Percentiles rank a stretch among this genome's conserved stretches.
Conservation (phyloP, 2,888 invertebrate genomes). For the Diadromus collaris region DNA sequence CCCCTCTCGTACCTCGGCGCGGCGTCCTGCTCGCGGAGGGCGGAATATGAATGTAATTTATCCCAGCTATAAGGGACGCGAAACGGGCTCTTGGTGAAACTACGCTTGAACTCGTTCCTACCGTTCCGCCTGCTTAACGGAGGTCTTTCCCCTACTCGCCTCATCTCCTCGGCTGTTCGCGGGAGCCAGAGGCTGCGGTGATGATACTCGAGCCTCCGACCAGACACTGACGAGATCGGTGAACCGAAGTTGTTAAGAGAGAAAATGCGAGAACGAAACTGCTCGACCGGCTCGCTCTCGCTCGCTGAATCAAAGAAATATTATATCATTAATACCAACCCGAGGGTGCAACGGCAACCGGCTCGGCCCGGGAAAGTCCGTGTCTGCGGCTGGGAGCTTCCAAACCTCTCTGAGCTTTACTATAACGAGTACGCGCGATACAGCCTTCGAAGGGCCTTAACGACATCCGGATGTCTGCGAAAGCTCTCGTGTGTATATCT, state of each 20-base stretch:
- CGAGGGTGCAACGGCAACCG: slow-evolving; percentile 71
- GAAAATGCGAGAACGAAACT: slow-evolving; percentile 58
- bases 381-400: slow-evolving; percentile 56
- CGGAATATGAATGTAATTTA: slow-evolving; percentile 77
- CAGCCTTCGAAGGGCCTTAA: slow-evolving; percentile 16
- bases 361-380: slow-evolving; percentile 16
- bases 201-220: slow-evolving; percentile 44
- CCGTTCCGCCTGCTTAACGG: slow-evolving; percentile 62
- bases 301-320: slow-evolving; percentile 77
- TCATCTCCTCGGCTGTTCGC: slow-evolving; percentile 36
- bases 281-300: slow-evolving; percentile 53
- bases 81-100: slow-evolving; percentile 69
- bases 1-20: slow-evolving; percentile 16
- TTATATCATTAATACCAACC: slow-evolving; percentile 77
- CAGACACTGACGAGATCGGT: slow-evolving; percentile 50
- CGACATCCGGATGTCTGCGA: slow-evolving; percentile 9
- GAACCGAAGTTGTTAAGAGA: slow-evolving; percentile 70
- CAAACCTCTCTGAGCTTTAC: neutral
- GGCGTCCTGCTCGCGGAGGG: slow-evolving; percentile 35
- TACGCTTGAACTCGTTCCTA: slow-evolving; percentile 73
- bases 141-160: slow-evolving; percentile 40
- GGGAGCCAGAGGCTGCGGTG: slow-evolving; percentile 32
- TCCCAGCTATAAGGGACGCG: slow-evolving; percentile 72
- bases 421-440: slow-evolving; percentile 25
- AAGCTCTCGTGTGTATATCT: too few relatives aligned